A percentile compares a stretch with the other conserved stretches of the same genome.
Evolutionary conservation across 1,140 invertebrate genomes (phyloP).

Genomic region (Habropoda laboriosa): DNA sequence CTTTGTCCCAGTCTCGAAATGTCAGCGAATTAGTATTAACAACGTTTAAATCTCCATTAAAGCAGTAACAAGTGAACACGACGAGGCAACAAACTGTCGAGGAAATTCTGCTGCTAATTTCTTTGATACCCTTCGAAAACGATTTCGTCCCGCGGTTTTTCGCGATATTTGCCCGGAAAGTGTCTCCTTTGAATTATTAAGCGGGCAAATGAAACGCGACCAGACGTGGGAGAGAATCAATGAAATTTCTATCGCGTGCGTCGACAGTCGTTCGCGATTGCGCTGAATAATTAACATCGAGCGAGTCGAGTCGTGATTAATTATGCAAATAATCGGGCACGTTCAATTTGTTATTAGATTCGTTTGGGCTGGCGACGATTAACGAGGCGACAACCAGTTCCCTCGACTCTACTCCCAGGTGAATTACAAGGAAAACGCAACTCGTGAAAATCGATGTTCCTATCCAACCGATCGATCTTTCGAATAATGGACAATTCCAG

Average conservation of each 20-base stretch:
- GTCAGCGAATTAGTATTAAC: too few relatives aligned
- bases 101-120: too few relatives aligned
- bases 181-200: conserved; percentile 8
- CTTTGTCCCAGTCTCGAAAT: too few relatives aligned
- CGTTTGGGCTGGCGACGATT: not conserved
- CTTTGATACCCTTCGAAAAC: not conserved
- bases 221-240: conserved; percentile 16
- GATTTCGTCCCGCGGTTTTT: not conserved
- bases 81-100: too few relatives aligned
- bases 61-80: too few relatives aligned
- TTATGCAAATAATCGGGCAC: conserved; percentile 40
- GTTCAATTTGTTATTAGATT: conserved; percentile 48
- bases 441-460: not conserved
- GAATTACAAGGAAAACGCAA: conserved; percentile 30
- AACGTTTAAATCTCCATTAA: too few relatives aligned
- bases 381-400: conserved; percentile 5
- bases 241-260: conserved; percentile 28
- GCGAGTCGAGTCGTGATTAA: conserved; percentile 36
- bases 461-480: not conserved
- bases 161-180: not conserved
- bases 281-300: conserved; percentile 33
- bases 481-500: conserved; percentile 1
- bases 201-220: conserved; percentile 12
- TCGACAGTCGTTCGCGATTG: conserved; percentile 29
- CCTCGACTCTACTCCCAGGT: too few relatives aligned